Base-by-base conservation (phyloP, 1,140 invertebrate species). In the Xylocopa sonorina region DNA sequence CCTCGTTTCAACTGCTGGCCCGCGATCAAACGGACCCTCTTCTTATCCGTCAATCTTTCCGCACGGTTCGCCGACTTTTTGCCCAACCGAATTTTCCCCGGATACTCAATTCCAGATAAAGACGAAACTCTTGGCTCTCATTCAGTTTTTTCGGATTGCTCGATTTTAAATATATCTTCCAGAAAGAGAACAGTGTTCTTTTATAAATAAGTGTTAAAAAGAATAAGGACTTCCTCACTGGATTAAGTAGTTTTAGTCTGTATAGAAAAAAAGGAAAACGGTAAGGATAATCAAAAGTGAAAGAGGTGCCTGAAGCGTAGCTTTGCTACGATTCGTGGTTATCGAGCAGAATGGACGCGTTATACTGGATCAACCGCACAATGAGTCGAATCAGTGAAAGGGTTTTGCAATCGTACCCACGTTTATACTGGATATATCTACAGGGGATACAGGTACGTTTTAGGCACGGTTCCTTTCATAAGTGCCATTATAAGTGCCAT, bases 301-400 rank as follows among this genome's bases (percentile, higher is more conserved):
- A 77, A 69, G 53, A 77, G 71, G 55, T 71, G 81, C 82, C 81
- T 27, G 51, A 51, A 83, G 82, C 78, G 76, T 83, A 69, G 82
- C 81, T 84, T 84, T 83, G 78, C 82, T n/a, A 38, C 73, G 83
- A 84, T 80, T 38, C 48, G 69, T 64, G 75, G 71, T 83, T 80
- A 83, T 58, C 78, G 41, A 51, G 29, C 48, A 60, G 68, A 71
- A 72, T 72, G 29, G 75, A 57, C 71, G 64, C 78, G 64, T 62
- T 80, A 29, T 74, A 29, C 46, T 32, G 62, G 76, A 69, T 68
- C 62, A 27, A 12, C 41, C 55, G 43, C 51, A 68, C 64, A 84
- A 76, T 53, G 50, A 66, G 57, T 83, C 48, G 46, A 53, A 72
- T 83, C 46, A 71, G 68, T 84, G 78, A 84, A 84, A 84, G 71